These are phyloP conservation scores for Syngnathus typhle DNA, from an alignment of 2,113 vertebrate genomes.

Conservation along the genomic window DNA sequence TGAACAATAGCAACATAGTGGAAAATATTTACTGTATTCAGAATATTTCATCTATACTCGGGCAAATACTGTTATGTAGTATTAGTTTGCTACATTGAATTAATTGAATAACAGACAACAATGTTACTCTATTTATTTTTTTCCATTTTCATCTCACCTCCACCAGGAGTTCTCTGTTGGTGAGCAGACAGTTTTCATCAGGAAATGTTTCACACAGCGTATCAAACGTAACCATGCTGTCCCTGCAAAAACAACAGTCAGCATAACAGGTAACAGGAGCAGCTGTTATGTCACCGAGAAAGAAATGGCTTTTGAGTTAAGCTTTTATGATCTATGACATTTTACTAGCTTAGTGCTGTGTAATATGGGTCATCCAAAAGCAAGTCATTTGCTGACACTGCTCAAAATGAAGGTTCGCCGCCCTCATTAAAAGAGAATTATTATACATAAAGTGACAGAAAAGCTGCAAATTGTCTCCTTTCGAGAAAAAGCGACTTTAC, in stretches of 20 bases:
- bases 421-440: conserved; percentile 34
- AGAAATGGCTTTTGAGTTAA: neutral
- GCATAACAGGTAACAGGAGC: neutral
- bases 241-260: conserved; percentile 57
- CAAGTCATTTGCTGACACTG: conserved; percentile 22
- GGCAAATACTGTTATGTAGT: neutral
- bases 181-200: conserved; percentile 81
- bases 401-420: conserved; percentile 15
- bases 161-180: conserved; percentile 72
- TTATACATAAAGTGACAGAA: neutral
- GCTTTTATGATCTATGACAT: conserved; percentile 7
- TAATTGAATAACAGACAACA: neutral
- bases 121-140: neutral
- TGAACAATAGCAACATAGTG: neutral
- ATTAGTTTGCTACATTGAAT: neutral
- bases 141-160: conserved; percentile 65
- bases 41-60: no score
- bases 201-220: conserved; percentile 82
- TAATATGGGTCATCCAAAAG: conserved; percentile 14
- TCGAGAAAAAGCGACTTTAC: conserved; percentile 44
- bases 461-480: neutral
- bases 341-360: conserved; percentile 5
- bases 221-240: conserved; percentile 70
- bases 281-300: conserved; percentile 4
- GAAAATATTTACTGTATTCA: neutral